Conservation (phyloP, 2,113 vertebrate genomes). For the Malurus elegans region DNA sequence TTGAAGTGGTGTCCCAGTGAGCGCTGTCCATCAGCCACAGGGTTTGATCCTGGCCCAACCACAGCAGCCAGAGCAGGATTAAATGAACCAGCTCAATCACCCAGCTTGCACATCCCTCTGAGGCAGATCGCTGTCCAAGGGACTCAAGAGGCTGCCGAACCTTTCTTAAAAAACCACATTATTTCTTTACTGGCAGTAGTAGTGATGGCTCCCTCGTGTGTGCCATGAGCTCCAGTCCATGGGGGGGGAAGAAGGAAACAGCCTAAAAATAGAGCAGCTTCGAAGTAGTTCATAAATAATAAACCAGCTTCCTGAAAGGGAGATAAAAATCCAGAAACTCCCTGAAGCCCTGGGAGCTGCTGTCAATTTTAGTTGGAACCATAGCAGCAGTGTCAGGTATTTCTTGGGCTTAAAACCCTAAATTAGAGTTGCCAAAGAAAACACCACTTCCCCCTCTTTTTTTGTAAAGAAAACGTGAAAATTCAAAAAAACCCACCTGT, state of each 20-base stretch:
- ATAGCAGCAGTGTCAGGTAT: neutral
- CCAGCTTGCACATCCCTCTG: neutral
- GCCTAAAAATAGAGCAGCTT: constrained; percentile 47
- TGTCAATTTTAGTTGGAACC: neutral
- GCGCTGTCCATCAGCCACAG: neutral
- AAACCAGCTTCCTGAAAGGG: neutral
- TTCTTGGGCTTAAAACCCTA: neutral
- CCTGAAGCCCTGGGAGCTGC: neutral
- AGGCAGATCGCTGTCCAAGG: neutral
- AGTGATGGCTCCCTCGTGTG: neutral
- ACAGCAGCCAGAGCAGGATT: neutral
- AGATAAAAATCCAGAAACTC: neutral
- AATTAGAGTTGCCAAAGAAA: neutral
- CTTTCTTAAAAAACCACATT: neutral
- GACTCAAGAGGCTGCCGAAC: neutral
- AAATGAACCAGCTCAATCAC: neutral
- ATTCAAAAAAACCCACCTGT: fast-evolving
- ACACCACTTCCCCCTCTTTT: neutral
- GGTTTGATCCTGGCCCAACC: neutral
- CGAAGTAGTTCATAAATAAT: constrained; percentile 46
- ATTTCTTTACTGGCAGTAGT: neutral
- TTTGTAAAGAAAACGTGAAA: neutral
- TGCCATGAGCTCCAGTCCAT: neutral
- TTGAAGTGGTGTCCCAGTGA: neutral
- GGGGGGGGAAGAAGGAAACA: neutral